These are phyloP conservation scores for Tipula unca DNA, from an alignment of 2,888 invertebrate species.

Conservation along the genomic window DNA sequence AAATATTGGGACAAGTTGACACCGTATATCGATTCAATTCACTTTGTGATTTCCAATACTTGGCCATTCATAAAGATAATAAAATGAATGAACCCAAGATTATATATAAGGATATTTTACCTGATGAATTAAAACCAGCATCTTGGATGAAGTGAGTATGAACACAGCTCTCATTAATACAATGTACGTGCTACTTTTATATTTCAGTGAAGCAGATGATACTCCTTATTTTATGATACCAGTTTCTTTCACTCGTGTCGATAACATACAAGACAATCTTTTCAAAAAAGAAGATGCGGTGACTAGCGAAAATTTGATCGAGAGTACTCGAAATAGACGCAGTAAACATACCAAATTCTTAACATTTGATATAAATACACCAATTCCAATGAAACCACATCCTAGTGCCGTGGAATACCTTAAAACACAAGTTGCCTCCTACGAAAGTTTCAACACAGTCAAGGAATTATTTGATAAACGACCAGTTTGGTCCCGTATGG, in stretches of 20 bases:
- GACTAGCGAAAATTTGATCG: conserved; percentile 35
- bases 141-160: conserved; percentile 50
- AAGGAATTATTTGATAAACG: conserved; percentile 62
- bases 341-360: conserved; percentile 53
- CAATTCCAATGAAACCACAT: conserved; percentile 54
- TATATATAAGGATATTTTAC: conserved; percentile 55
- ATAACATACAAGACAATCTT: conserved; percentile 46
- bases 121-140: conserved; percentile 43
- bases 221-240: conserved; percentile 66
- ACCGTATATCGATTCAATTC: conserved; percentile 33
- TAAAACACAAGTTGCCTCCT: conserved; percentile 41
- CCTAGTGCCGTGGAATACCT: conserved; percentile 49
- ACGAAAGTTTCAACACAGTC: conserved; percentile 44
- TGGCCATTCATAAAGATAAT: conserved; percentile 56
- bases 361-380: conserved; percentile 51
- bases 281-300: conserved; percentile 40
- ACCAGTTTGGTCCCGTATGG: conserved; percentile 84
- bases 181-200: neutral
- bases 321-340: conserved; percentile 46
- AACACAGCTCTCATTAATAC: neutral
- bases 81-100: conserved; percentile 45
- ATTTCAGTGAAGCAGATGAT: conserved; percentile 22
- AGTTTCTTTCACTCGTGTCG: conserved; percentile 66
- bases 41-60: conserved; percentile 73
- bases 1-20: conserved; percentile 35